Evolutionary conservation across 2,888 invertebrate genomes (phyloP).

Genomic region (Zele albiditarsus): DNA sequence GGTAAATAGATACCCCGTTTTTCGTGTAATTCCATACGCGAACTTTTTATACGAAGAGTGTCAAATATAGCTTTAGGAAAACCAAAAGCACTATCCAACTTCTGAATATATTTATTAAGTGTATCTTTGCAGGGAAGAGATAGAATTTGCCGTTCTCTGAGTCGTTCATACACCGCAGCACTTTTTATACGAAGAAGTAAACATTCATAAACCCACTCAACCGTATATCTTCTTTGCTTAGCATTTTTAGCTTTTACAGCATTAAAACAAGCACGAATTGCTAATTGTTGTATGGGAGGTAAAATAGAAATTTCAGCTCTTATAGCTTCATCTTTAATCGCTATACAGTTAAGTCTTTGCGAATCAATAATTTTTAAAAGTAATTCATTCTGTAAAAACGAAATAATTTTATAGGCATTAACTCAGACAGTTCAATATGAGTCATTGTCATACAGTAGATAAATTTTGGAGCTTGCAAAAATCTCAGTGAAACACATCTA

Average conservation of each 20-base stretch:
- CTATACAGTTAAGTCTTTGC: not conserved
- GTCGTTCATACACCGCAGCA: not conserved
- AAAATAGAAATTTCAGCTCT: not conserved
- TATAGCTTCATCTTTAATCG: not conserved
- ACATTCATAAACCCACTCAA: conserved; percentile 26
- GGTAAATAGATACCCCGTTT: conserved; percentile 38
- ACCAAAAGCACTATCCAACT: conserved; percentile 44
- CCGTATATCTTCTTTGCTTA: conserved; percentile 1
- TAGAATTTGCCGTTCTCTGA: conserved; percentile 10
- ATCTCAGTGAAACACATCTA: too few species aligned
- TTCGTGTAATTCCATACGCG: conserved; percentile 39
- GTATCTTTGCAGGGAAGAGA: conserved; percentile 47
- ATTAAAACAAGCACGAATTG: not conserved
- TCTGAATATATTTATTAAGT: conserved; percentile 43
- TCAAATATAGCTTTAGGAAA: conserved; percentile 45
- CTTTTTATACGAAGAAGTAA: conserved; percentile 14
- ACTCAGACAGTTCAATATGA: too few species aligned
- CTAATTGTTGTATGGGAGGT: not conserved
- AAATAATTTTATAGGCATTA: too few species aligned
- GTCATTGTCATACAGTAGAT: too few species aligned
- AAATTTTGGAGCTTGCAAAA: too few species aligned
- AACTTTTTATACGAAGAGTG: conserved; percentile 40
- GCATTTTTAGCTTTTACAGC: not conserved
- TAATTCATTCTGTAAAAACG: not conserved
- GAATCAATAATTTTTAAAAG: not conserved